A percentile compares a stretch with the other conserved stretches of the same genome.
Conservation (phyloP, 1,140 invertebrate species). For the Steinernema khuongi region DNA sequence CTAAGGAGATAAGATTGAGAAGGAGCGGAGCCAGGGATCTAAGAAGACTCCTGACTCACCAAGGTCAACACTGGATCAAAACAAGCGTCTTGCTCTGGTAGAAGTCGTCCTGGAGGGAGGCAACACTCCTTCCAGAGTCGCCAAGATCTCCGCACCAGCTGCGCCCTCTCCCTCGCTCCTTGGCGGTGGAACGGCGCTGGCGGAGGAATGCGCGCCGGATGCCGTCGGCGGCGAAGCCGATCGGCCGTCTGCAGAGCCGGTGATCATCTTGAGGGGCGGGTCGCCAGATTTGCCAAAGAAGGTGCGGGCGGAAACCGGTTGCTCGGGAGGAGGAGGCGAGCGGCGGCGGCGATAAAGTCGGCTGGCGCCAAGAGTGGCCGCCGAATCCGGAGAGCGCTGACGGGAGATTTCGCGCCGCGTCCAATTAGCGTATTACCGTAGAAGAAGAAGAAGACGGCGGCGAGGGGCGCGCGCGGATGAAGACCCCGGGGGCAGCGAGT, state of each 20-base stretch:
- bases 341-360: neutral
- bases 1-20: too few relatives aligned
- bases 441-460: too few relatives aligned
- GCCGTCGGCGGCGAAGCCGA: constrained; percentile 3
- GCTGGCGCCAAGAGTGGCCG: neutral
- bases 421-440: constrained; percentile 14
- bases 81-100: too few relatives aligned
- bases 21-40: too few relatives aligned
- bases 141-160: too few relatives aligned
- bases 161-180: too few relatives aligned
- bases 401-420: neutral
- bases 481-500: neutral
- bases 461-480: neutral
- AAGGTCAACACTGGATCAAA: too few relatives aligned
- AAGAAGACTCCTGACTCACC: too few relatives aligned
- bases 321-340: neutral
- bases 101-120: too few relatives aligned
- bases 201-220: neutral
- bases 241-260: neutral
- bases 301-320: neutral
- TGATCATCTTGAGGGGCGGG: constrained; percentile 10
- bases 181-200: neutral
- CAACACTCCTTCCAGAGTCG: too few relatives aligned
- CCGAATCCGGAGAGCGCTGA: neutral
- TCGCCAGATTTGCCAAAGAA: neutral